Percentiles rank a stretch among this genome's conserved stretches.
These are phyloP conservation scores for Aphelenchoides avenae DNA, from an alignment of 1,140 invertebrate species.

Conservation along the genomic window DNA sequence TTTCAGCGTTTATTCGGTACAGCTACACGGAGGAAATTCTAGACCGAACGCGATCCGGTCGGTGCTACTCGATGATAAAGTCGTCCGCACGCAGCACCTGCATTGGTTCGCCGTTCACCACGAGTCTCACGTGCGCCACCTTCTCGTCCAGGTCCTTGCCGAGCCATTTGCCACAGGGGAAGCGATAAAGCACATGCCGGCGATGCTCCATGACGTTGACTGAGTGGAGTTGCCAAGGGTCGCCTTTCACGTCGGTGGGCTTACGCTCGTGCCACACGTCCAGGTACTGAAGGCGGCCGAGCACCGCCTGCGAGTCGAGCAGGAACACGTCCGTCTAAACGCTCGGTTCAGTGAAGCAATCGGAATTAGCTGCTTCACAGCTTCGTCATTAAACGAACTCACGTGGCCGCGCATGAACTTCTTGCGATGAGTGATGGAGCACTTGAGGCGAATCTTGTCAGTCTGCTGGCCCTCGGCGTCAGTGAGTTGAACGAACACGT, in stretches of 20 bases:
- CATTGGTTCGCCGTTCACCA: no score
- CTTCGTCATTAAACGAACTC: no score
- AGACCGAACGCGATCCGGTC: no score
- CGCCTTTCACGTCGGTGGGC: background rate
- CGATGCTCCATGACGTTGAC: constrained; percentile 24
- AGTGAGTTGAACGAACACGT: constrained; percentile 28
- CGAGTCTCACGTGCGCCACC: no score
- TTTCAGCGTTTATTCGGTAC: no score
- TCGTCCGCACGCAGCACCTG: no score
- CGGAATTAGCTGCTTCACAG: background rate
- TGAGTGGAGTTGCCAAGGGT: constrained; percentile 16
- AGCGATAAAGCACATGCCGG: constrained; percentile 17
- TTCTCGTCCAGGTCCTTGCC: no score
- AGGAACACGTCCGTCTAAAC: constrained; percentile 26
- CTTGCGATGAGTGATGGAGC: constrained; percentile 26
- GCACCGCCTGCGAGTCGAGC: constrained; percentile 28
- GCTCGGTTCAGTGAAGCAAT: constrained; percentile 13
- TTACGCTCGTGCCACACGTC: constrained; percentile 28
- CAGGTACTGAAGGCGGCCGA: constrained; percentile 12
- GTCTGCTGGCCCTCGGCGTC: constrained; percentile 25
- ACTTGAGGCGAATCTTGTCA: constrained; percentile 27
- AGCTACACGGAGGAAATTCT: no score
- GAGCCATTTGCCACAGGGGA: constrained; percentile 28
- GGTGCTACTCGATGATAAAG: no score
- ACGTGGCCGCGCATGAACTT: constrained; percentile 25